Evolutionary conservation across 2,113 vertebrate genomes (phyloP), one percentile per base, ranked within the genome.

Genomic region (Sinocyclocheilus rhinocerous): DNA sequence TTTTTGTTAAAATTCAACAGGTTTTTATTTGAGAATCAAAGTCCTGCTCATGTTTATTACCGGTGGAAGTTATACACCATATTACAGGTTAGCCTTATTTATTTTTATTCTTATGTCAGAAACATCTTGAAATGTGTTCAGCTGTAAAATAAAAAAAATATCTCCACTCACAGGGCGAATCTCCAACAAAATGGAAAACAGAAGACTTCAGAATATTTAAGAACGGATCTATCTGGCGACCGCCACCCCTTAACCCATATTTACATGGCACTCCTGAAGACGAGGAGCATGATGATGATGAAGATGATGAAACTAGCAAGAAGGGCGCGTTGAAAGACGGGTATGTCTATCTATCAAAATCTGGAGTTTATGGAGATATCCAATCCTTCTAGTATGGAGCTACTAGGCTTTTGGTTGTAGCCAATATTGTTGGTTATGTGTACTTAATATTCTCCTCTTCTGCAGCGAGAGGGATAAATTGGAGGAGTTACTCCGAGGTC

Each of bases 21-120:
- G 89, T 99, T 99, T 96, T 95, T 99, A 57, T 99, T 99, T 96
- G 98, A 99, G 96, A 99, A 99, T 92, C 98, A 99, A 94, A 98
- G 97, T 88, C 98, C 98, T 87, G 98, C 98, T 81, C 98, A 99
- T 92, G 98, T 99, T 1, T 99, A 99, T 92, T 99, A 99, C 73
- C 93, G 98, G 67, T 99, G 98, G 98, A 99, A 99, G 90, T 95
- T 99, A 80, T 99, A 98, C 92, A 96, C 98, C 85, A 99, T 99
- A 93, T 94, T 99, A 84, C 98, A 99, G 97, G 98, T 95, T 91
- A 95, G 94, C 85, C 3, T 42, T 36, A 15, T 39, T 76, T 67
- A 18, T 61, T 36, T 22, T 26, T 24, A 22, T 29, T 33, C 1
- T 7, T 42, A 29, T 26, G 6, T 63, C 20, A 50, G 29, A 82